These are phyloP conservation scores for Carcharodon carcharias DNA, from an alignment of 2,797 vertebrate species.

Conservation along the genomic window DNA sequence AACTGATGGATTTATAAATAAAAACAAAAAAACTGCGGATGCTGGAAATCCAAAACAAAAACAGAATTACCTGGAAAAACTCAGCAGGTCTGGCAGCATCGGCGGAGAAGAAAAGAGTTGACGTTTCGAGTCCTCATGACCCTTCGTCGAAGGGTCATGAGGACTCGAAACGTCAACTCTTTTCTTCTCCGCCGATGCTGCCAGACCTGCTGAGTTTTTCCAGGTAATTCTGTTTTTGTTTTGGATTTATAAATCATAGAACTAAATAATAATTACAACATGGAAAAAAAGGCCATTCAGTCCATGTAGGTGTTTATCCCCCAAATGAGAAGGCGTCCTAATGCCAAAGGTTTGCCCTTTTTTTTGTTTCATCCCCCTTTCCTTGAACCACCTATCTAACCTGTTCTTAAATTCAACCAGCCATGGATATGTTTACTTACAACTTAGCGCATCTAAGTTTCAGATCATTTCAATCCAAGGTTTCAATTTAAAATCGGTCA, in stretches of 20 bases:
- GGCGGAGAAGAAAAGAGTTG: too few species aligned
- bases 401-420: neutral
- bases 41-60: too few species aligned
- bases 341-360: neutral
- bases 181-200: too few species aligned
- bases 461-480: neutral
- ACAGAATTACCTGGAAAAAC: too few species aligned
- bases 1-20: neutral
- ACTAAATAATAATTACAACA: neutral
- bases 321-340: neutral
- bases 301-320: neutral
- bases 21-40: too few species aligned
- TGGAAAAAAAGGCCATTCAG: neutral
- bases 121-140: too few species aligned
- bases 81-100: too few species aligned
- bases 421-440: neutral
- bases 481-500: neutral
- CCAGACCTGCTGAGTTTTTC: too few species aligned
- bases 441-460: neutral
- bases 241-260: neutral
- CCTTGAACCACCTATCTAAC: neutral
- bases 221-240: too few species aligned
- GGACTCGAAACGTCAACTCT: too few species aligned
- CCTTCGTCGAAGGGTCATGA: too few species aligned
- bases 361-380: neutral